phyloP scores from a whole-genome alignment of 2,113 vertebrate species.

The Orientallactaga bullata region DNA sequence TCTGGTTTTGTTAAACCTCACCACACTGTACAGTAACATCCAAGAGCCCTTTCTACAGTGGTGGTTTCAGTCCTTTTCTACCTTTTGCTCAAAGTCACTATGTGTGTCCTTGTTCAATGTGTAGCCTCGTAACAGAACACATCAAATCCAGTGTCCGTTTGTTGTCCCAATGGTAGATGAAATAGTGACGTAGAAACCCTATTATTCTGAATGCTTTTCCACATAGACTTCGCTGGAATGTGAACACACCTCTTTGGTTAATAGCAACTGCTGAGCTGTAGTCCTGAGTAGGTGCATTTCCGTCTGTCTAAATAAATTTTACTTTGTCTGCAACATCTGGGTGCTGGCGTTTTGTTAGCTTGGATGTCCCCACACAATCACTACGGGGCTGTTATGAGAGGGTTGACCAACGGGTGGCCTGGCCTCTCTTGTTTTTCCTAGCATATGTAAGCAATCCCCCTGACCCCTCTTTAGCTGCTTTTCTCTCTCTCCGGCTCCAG shows the following conservation, averaged over 20 bases:
- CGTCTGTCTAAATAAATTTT: constrained; percentile 92
- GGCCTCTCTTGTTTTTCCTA: too few relatives aligned
- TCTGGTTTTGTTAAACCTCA: constrained; percentile 71
- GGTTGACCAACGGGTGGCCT: not conserved
- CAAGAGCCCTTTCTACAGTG: constrained; percentile 88
- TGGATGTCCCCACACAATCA: not conserved
- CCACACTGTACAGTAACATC: constrained; percentile 86
- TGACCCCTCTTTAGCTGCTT: not conserved
- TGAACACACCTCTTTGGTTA: constrained; percentile 88
- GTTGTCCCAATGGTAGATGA: constrained; percentile 88
- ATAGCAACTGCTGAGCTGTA: constrained; percentile 89
- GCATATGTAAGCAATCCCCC: rapidly evolving
- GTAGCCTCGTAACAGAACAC: constrained; percentile 84
- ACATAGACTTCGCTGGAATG: constrained; percentile 88
- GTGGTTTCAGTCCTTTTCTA: constrained; percentile 90
- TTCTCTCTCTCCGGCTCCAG: not conserved
- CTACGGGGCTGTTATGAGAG: not conserved
- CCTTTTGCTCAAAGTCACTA: constrained; percentile 89
- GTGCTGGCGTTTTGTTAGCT: constrained; percentile 71
- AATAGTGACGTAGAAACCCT: constrained; percentile 87
- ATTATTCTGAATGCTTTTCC: constrained; percentile 90
- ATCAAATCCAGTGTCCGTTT: constrained; percentile 87
- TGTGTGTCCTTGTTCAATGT: constrained; percentile 85
- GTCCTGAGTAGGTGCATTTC: constrained; percentile 89
- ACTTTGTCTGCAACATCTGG: constrained; percentile 86